These are phyloP conservation scores for Erethizon dorsatum DNA, from an alignment of 2,797 vertebrate genomes.

Conservation along the genomic window DNA sequence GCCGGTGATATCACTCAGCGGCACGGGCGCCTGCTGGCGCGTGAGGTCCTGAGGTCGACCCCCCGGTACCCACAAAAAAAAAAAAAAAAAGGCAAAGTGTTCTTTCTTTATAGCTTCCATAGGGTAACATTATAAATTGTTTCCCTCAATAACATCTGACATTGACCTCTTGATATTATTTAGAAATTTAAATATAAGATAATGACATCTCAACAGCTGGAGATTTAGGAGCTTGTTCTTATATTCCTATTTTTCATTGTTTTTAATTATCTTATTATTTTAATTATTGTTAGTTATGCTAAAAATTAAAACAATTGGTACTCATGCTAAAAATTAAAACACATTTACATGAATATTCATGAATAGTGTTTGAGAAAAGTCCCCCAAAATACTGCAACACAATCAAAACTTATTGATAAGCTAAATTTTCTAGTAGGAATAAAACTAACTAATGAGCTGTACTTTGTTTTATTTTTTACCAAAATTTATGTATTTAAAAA, in stretches of 20 bases:
- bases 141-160: neutral
- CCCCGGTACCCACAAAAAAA: too few relatives aligned
- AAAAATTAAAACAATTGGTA: too few relatives aligned
- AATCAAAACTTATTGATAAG: neutral
- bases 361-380: constrained; percentile 5
- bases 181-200: neutral
- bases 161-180: neutral
- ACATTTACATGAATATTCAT: neutral
- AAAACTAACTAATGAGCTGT: neutral
- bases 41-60: too few relatives aligned
- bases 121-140: neutral
- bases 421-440: neutral
- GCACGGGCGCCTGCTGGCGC: too few relatives aligned
- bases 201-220: neutral
- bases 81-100: neutral
- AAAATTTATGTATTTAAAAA: neutral
- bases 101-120: neutral
- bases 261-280: neutral
- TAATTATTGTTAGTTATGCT: neutral
- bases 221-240: neutral
- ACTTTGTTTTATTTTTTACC: neutral
- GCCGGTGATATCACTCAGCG: too few relatives aligned
- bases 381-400: neutral
- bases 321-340: too few relatives aligned
- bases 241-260: neutral